These are phyloP conservation scores for Oostethus manadensis DNA, from an alignment of 2,113 vertebrate species.

Conservation along the genomic window DNA sequence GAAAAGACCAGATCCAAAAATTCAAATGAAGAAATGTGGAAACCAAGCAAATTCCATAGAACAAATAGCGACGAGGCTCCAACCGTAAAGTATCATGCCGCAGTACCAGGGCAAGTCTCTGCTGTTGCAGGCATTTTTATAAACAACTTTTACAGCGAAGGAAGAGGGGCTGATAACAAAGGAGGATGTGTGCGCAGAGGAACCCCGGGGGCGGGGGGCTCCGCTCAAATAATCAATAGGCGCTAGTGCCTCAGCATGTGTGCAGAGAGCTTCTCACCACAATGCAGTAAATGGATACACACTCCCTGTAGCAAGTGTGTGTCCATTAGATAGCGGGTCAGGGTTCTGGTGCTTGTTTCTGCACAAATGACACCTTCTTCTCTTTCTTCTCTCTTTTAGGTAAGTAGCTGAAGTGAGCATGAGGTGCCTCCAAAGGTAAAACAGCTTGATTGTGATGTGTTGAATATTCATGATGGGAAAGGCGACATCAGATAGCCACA, in stretches of 20 bases:
- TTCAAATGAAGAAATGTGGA: too few relatives aligned
- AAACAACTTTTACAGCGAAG: background rate
- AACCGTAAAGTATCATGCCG: too few relatives aligned
- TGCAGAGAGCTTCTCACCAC: conserved; percentile 27
- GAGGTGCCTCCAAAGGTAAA: conserved; percentile 47
- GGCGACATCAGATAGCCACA: background rate
- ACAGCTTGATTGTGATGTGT: conserved; percentile 1
- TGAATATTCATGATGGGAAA: background rate
- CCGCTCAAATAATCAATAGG: conserved; percentile 34
- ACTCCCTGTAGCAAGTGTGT: conserved; percentile 15
- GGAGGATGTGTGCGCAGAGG: conserved; percentile 1
- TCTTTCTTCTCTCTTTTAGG: conserved; percentile 48
- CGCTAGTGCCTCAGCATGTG: conserved; percentile 12
- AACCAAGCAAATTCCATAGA: too few relatives aligned
- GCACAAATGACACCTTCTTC: conserved; percentile 33
- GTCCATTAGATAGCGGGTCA: conserved; percentile 2
- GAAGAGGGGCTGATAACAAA: conserved; percentile 14
- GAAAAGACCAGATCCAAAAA: too few relatives aligned
- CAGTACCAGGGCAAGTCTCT: too few relatives aligned
- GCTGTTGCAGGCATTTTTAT: conserved; percentile 2
- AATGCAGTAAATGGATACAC: conserved; percentile 40
- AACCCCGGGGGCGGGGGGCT: conserved; percentile 15
- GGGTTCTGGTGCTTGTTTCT: conserved; percentile 27
- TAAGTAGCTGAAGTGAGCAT: conserved; percentile 55
- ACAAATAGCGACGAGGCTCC: too few relatives aligned